These are phyloP conservation scores for Drosophila gaucha DNA, from an alignment of 2,888 invertebrate genomes.

Conservation along the genomic window DNA sequence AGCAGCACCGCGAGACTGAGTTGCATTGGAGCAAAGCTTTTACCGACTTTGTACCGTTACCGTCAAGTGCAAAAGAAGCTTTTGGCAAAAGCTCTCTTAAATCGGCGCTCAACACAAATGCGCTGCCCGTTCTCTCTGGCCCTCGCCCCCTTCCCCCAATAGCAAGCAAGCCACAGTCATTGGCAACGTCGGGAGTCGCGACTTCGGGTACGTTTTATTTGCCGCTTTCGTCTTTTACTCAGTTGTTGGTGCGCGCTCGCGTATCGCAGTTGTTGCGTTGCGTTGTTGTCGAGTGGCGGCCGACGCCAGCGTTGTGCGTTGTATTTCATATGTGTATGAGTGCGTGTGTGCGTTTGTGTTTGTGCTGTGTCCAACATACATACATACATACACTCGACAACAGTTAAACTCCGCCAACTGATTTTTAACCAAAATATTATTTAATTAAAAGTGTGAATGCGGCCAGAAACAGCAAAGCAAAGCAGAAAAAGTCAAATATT, in stretches of 20 bases:
- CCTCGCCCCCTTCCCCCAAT: background rate
- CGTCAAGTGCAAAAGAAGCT: conserved; percentile 16
- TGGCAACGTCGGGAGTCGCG: conserved; percentile 27
- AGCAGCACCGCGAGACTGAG: conserved; percentile 23
- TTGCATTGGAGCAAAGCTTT: conserved; percentile 1
- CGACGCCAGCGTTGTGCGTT: conserved; percentile 22
- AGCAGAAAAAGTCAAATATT: conserved; percentile 1
- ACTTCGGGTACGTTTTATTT: conserved; percentile 37
- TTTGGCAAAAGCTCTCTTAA: conserved; percentile 28
- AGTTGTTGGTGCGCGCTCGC: conserved; percentile 70
- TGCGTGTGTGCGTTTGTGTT: conserved; percentile 16
- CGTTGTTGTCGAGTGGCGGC: conserved; percentile 33
- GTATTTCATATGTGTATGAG: conserved; percentile 2
- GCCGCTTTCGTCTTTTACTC: conserved; percentile 19
- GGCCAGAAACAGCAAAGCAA: conserved; percentile 12
- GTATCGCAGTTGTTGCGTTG: conserved; percentile 59
- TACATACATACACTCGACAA: conserved; percentile 34
- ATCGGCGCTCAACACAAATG: conserved; percentile 18
- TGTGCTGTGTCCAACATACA: conserved; percentile 36
- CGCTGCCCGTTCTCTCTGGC: background rate
- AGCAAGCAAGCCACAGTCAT: conserved; percentile 29
- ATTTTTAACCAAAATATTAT: conserved; percentile 14
- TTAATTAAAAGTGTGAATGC: conserved; percentile 23
- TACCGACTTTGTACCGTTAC: conserved; percentile 55
- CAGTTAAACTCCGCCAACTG: conserved; percentile 44